Evolutionary conservation across 2,888 invertebrate genomes (phyloP), one percentile per base, ranked within the genome.

Genomic region (Tanaodytes sp.): DNA sequence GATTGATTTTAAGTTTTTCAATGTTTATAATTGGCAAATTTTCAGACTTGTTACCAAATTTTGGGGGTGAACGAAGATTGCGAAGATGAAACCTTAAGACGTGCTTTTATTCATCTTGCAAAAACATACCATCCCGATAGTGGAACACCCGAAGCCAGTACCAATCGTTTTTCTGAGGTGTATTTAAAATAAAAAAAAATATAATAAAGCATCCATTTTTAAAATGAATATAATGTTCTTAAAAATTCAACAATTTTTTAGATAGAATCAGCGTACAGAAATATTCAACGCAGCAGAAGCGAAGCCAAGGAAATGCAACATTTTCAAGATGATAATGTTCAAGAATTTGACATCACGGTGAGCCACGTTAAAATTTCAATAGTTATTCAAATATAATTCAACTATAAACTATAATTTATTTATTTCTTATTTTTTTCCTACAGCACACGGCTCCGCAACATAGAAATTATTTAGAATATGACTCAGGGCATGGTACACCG

Each of bases 401-500:
- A n/a, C n/a, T n/a, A n/a, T n/a, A n/a, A n/a, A n/a, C n/a, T n/a
- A n/a, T n/a, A n/a, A n/a, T n/a, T n/a, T n/a, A n/a, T n/a, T n/a
- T n/a, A n/a, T n/a, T n/a, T n/a, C 74, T 79, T n/a, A n/a, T n/a
- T n/a, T n/a, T n/a, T n/a, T n/a, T n/a, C n/a, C n/a, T n/a, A 45
- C 85, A 92, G 89, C 94, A 96, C 78, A 94, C 92, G 57, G 93
- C 93, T 11, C 95, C 96, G 0, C 96, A 96, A 83, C 96, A 96
- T 82, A 88, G 94, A 16, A 93, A 93, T 76, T 96, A 93, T 80
- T 86, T 96, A 16, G 92, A 88, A 72, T 92, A 89, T 77, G 94
- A 92, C 74, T 84, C 92, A 1, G 96, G 96, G 0, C 84, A 88
- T 45, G 96, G 96, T 0, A 92, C 91, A 15, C 93, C 92, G 0